A percentile compares a stretch with the other conserved stretches of the same genome.
Conservation (phyloP, 2,113 vertebrate genomes). For the Odobenus rosmarus region DNA sequence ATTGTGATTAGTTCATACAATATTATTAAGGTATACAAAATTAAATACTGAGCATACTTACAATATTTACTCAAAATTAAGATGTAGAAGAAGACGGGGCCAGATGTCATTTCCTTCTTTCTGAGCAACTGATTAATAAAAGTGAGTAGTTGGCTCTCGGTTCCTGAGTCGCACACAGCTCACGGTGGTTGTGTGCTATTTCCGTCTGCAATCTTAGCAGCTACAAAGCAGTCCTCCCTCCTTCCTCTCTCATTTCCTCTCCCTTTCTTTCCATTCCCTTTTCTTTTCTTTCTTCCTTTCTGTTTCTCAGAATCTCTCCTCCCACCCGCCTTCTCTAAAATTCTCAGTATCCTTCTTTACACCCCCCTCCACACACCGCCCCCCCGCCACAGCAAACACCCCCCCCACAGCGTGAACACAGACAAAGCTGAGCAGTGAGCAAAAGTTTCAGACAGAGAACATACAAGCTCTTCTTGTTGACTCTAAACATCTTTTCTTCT, state of each 20-base stretch:
- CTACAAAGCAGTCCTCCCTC: constrained; percentile 59
- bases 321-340: constrained; percentile 36
- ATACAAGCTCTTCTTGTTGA: constrained; percentile 40
- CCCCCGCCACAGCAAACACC: not conserved
- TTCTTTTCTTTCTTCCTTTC: constrained; percentile 48
- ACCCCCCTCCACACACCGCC: not conserved
- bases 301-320: constrained; percentile 40
- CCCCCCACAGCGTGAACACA: not conserved
- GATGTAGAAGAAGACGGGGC: constrained; percentile 80
- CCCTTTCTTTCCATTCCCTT: not conserved
- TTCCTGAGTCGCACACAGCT: constrained; percentile 61
- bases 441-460: constrained; percentile 79
- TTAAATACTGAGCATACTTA: constrained; percentile 82
- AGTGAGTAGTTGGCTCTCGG: constrained; percentile 56
- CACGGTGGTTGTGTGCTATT: constrained; percentile 71
- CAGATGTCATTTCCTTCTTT: constrained; percentile 82
- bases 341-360: constrained; percentile 24
- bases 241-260: constrained; percentile 41
- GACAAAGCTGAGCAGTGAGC: not conserved
- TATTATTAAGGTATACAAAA: constrained; percentile 29
- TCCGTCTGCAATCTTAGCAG: constrained; percentile 81
- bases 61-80: constrained; percentile 83
- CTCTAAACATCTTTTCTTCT: constrained; percentile 57
- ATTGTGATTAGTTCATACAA: constrained; percentile 51
- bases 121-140: constrained; percentile 67